Conservation (phyloP, 1,140 invertebrate species). For the Drosophila teissieri region DNA sequence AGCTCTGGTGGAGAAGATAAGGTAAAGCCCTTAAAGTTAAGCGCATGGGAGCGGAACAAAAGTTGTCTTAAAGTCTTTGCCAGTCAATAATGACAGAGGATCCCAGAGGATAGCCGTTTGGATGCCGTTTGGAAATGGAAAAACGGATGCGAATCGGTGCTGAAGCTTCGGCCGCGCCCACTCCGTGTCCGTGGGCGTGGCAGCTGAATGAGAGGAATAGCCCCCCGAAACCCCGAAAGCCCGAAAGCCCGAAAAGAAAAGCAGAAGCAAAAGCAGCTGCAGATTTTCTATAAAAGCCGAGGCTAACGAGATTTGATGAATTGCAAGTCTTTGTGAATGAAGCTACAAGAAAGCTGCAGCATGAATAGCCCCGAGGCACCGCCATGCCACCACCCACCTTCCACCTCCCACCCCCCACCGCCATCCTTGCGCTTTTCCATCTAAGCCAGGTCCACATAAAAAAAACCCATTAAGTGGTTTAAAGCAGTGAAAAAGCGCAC, state of each 20-base stretch:
- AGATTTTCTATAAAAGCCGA: conserved; percentile 79
- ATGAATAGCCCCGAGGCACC: conserved; percentile 47
- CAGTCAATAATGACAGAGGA: conserved; percentile 16
- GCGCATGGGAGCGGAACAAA: conserved; percentile 22
- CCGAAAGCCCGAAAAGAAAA: conserved; percentile 48
- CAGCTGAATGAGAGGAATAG: conserved; percentile 37
- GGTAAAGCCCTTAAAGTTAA: conserved; percentile 52
- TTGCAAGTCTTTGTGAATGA: conserved; percentile 78
- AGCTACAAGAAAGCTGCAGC: conserved; percentile 69
- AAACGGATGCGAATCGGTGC: conserved; percentile 2
- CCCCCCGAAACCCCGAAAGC: conserved; percentile 37
- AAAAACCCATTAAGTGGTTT: conserved; percentile 77
- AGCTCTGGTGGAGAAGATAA: conserved; percentile 27
- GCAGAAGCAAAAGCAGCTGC: conserved; percentile 53
- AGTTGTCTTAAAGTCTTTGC: conserved; percentile 46
- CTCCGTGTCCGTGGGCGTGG: conserved; percentile 57
- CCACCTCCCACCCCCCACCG: background rate
- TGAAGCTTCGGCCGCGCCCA: conserved; percentile 3
- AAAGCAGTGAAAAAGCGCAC: conserved; percentile 67
- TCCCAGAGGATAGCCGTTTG: background rate
- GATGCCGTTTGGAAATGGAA: conserved; percentile 10
- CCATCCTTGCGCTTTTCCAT: conserved; percentile 8
- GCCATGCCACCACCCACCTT: background rate
- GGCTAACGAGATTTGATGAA: conserved; percentile 79
- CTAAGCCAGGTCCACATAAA: conserved; percentile 55